Percentiles rank a stretch among this genome's conserved stretches.
These are phyloP conservation scores for Lynx canadensis DNA, from an alignment of 2,113 vertebrate species.

Conservation along the genomic window DNA sequence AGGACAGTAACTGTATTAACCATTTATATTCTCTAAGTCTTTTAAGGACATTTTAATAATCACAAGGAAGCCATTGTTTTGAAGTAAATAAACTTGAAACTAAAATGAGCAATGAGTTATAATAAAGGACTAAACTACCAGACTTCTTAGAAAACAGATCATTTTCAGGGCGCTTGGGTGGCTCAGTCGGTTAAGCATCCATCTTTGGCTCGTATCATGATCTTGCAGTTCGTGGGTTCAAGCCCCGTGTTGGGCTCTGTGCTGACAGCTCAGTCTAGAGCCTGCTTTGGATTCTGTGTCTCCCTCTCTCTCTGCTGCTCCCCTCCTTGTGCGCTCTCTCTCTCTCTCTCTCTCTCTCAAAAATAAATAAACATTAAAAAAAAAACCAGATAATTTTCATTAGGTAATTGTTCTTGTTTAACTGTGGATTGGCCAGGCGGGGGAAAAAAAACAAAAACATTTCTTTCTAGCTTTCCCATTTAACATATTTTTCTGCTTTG, in stretches of 20 bases:
- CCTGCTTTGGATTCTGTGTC: too few species aligned
- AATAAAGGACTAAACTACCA: slow-evolving; percentile 26
- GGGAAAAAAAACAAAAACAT: background rate
- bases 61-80: background rate
- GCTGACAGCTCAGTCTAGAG: too few species aligned
- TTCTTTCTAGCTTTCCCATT: slow-evolving; percentile 35
- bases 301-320: too few species aligned
- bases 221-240: too few species aligned
- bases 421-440: background rate
- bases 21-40: background rate
- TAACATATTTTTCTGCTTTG: background rate
- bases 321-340: too few species aligned
- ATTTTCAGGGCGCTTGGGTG: background rate
- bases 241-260: too few species aligned
- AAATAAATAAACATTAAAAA: too few species aligned
- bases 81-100: slow-evolving; percentile 47
- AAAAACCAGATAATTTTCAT: slow-evolving; percentile 47
- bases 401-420: background rate
- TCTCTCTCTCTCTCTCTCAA: too few species aligned
- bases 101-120: slow-evolving; percentile 40
- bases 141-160: slow-evolving; percentile 6
- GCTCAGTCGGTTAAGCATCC: too few species aligned
- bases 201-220: too few species aligned
- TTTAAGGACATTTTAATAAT: slow-evolving; percentile 31
- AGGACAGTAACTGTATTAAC: slow-evolving; percentile 63